Evolutionary conservation across 1,140 invertebrate genomes (phyloP).

Genomic region (Ruditapes philippinarum): DNA sequence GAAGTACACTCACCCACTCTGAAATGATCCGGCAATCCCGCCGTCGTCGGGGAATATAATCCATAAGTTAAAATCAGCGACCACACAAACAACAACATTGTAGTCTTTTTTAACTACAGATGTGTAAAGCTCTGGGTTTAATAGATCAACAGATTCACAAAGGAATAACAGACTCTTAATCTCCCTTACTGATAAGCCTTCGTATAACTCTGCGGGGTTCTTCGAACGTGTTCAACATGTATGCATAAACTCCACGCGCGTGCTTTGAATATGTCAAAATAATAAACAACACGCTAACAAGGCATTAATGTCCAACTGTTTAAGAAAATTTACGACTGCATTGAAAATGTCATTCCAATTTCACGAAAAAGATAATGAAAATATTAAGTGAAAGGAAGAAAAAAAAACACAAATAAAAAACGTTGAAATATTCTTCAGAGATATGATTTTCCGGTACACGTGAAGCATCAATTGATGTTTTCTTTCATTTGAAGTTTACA

Average conservation of each 20-base stretch:
- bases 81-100: background rate
- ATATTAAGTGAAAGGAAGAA: too few relatives aligned
- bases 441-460: background rate
- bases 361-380: too few relatives aligned
- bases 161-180: background rate
- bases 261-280: background rate
- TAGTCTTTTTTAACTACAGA: background rate
- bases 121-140: background rate
- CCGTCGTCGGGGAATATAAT: constrained; percentile 7
- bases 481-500: too few relatives aligned
- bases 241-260: background rate
- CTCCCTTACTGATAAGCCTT: background rate
- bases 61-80: background rate
- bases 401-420: too few relatives aligned
- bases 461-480: background rate
- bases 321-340: too few relatives aligned
- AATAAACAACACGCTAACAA: background rate
- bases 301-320: too few relatives aligned
- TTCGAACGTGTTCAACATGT: background rate
- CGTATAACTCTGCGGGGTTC: background rate
- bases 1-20: background rate
- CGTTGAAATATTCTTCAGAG: too few relatives aligned
- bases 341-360: too few relatives aligned
- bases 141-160: background rate
- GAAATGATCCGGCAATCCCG: constrained; percentile 11